These are phyloP conservation scores for Onchidella celtica DNA, from an alignment of 2,888 invertebrate species.

Conservation along the genomic window DNA sequence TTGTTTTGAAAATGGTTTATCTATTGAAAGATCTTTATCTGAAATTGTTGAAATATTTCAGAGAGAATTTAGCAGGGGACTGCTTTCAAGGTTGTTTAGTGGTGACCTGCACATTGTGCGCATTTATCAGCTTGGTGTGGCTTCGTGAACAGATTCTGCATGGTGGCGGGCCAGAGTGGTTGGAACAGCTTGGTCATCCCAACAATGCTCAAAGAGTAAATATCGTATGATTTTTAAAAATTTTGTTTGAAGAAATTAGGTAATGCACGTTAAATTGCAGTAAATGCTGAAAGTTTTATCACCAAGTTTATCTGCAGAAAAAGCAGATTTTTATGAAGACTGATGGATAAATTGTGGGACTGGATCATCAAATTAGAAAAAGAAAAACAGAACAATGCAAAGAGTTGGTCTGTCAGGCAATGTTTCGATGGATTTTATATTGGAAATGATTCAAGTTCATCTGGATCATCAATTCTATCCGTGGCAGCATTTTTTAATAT, in stretches of 20 bases:
- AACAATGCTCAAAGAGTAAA: conserved; percentile 64
- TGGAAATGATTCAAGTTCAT: too few species aligned
- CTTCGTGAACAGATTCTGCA: conserved; percentile 97
- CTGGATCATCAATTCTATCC: too few species aligned
- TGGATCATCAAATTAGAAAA: too few species aligned
- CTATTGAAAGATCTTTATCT: too few species aligned
- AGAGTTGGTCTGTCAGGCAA: background rate
- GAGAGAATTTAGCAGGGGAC: conserved; percentile 94
- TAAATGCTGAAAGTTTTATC: background rate
- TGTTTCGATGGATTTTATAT: too few species aligned
- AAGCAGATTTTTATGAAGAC: too few species aligned
- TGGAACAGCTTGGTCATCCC: conserved; percentile 83
- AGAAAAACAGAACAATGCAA: too few species aligned
- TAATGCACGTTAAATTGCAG: background rate
- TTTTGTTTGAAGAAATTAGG: background rate
- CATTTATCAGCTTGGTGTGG: conserved; percentile 98
- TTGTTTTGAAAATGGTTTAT: too few species aligned
- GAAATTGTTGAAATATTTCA: too few species aligned
- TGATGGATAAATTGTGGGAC: too few species aligned
- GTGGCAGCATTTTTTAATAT: too few species aligned
- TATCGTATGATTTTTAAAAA: background rate
- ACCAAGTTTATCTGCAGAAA: background rate
- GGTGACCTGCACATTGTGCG: conserved; percentile 96
- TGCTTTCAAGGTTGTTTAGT: conserved; percentile 98
- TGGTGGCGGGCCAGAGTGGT: conserved; percentile 98